Conservation (phyloP, 2,113 vertebrate genomes). For the Phyllostomus hastatus region DNA sequence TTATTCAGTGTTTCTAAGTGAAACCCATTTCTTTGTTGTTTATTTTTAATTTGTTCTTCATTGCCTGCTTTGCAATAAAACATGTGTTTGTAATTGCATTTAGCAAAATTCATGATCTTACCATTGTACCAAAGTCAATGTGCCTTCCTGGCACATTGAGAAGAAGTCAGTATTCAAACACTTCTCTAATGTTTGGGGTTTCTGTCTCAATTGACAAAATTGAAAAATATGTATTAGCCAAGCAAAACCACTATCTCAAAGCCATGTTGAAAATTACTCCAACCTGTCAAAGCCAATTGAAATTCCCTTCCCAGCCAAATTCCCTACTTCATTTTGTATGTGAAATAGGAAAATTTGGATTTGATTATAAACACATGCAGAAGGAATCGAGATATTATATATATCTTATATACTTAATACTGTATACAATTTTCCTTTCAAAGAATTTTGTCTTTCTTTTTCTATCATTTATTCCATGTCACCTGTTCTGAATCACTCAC, state of each 20-base stretch:
- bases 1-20: constrained; percentile 63
- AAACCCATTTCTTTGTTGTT: constrained; percentile 70
- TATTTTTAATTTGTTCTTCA: constrained; percentile 74
- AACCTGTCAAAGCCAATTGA: constrained; percentile 72
- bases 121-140: constrained; percentile 64
- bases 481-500: not conserved
- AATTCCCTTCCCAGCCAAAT: constrained; percentile 58
- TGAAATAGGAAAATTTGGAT: constrained; percentile 61
- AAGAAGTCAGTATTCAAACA: constrained; percentile 62
- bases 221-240: constrained; percentile 70
- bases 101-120: constrained; percentile 71
- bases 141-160: constrained; percentile 17
- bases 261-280: constrained; percentile 67
- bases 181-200: constrained; percentile 69
- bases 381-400: constrained; percentile 66
- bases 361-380: constrained; percentile 76
- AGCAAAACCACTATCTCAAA: constrained; percentile 75
- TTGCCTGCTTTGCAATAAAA: constrained; percentile 61
- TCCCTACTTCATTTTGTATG: constrained; percentile 62
- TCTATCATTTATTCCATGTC: constrained; percentile 37
- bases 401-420: constrained; percentile 48
- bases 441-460: constrained; percentile 27
- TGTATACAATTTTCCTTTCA: constrained; percentile 51
- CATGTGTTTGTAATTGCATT: constrained; percentile 74
- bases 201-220: constrained; percentile 74